These are phyloP conservation scores for Nomada ferruginata DNA, from an alignment of 2,888 invertebrate genomes.

Conservation along the genomic window DNA sequence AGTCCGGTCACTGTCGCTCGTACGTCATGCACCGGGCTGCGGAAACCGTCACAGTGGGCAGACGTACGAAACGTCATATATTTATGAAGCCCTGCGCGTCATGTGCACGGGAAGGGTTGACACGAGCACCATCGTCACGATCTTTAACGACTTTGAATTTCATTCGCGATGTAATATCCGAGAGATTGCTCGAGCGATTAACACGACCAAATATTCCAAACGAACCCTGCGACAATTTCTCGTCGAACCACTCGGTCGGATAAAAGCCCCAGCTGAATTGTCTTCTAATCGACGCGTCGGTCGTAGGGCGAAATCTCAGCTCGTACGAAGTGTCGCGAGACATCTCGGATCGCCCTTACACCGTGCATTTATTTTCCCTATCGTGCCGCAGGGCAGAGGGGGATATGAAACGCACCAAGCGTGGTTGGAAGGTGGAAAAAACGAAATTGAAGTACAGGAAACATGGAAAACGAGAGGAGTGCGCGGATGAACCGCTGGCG, in stretches of 20 bases:
- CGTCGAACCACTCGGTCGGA: no score
- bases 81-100: constrained; percentile 49
- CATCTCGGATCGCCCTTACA: constrained; percentile 35
- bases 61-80: constrained; percentile 43
- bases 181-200: neutral
- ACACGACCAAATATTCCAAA: no score
- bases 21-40: constrained; percentile 63
- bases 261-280: no score
- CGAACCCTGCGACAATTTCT: no score
- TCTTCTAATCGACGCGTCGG: neutral
- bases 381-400: constrained; percentile 12
- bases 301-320: constrained; percentile 1
- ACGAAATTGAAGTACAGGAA: constrained; percentile 17
- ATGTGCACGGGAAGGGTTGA: neutral
- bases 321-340: neutral
- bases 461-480: constrained; percentile 7
- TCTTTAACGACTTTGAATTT: constrained; percentile 37
- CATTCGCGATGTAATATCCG: neutral
- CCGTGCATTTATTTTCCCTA: constrained; percentile 52
- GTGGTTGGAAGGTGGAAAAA: neutral
- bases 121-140: constrained; percentile 2
- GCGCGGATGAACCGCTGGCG: constrained; percentile 49
- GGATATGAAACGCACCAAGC: neutral
- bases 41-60: constrained; percentile 46
- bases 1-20: constrained; percentile 65